These are phyloP conservation scores for Athene cunicularia DNA, from an alignment of 2,113 vertebrate species.

Conservation along the genomic window DNA sequence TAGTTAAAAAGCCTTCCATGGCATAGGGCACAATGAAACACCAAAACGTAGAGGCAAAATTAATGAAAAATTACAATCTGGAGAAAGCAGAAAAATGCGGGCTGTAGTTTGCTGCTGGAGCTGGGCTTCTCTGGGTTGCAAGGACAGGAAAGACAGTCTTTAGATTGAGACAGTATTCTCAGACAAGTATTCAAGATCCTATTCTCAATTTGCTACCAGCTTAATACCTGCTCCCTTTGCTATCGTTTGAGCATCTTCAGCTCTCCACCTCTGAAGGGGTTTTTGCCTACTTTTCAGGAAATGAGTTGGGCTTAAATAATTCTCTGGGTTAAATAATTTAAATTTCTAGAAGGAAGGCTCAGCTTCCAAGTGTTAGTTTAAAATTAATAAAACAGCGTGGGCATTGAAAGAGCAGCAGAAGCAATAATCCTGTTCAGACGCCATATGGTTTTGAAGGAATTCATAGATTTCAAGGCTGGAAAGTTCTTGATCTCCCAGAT, in stretches of 20 bases:
- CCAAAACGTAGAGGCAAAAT: background rate
- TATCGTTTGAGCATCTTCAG: background rate
- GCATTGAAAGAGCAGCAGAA: background rate
- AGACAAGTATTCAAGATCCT: background rate
- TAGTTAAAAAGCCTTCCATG: background rate
- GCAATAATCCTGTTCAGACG: background rate
- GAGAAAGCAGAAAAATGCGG: background rate
- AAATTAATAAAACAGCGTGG: background rate
- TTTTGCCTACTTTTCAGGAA: background rate
- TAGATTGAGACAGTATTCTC: background rate
- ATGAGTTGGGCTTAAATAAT: background rate
- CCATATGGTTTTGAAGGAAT: background rate
- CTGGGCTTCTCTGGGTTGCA: background rate
- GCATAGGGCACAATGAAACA: background rate
- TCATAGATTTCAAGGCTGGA: background rate
- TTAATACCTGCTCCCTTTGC: background rate
- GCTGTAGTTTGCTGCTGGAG: background rate
- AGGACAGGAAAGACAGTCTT: background rate
- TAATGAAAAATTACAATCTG: background rate
- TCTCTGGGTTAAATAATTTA: background rate
- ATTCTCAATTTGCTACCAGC: background rate
- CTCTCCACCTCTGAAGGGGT: background rate
- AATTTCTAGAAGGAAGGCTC: background rate
- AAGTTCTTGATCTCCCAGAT: background rate
- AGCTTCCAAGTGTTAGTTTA: background rate